Percentiles rank a stretch among this genome's conserved stretches.
Conservation (phyloP, 2,888 invertebrate genomes). For the Melikaiella ostensackeni region DNA sequence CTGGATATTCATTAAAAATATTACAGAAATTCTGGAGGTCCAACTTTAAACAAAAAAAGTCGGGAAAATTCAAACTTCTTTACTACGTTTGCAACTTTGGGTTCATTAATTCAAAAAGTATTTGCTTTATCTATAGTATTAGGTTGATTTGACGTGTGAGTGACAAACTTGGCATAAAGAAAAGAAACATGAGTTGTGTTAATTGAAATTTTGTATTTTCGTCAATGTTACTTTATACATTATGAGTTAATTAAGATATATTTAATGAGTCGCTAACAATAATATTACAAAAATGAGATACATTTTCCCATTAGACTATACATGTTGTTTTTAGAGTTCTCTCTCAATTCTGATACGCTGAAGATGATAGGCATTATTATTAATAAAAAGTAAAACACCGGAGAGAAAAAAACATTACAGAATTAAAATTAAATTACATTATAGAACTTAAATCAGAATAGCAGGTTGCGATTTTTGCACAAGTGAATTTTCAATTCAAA, state of each 20-base stretch:
- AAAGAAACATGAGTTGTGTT: not conserved
- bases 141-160: not conserved
- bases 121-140: too few species aligned
- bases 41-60: too few species aligned
- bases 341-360: not conserved
- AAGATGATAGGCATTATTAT: not conserved
- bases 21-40: too few species aligned
- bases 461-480: not conserved
- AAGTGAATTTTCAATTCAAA: not conserved
- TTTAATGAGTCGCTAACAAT: not conserved
- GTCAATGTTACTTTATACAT: conserved; percentile 1
- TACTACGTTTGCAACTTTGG: too few species aligned
- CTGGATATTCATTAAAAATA: too few species aligned
- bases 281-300: conserved; percentile 10
- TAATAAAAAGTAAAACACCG: not conserved
- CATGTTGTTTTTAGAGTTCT: not conserved
- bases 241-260: not conserved
- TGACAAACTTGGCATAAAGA: not conserved
- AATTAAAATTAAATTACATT: too few species aligned
- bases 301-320: not conserved
- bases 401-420: not conserved
- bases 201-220: conserved; percentile 6
- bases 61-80: too few species aligned
- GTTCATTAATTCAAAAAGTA: too few species aligned
- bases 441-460: not conserved